Conservation (phyloP, 2,113 vertebrate species). For the Sylvia atricapilla region DNA sequence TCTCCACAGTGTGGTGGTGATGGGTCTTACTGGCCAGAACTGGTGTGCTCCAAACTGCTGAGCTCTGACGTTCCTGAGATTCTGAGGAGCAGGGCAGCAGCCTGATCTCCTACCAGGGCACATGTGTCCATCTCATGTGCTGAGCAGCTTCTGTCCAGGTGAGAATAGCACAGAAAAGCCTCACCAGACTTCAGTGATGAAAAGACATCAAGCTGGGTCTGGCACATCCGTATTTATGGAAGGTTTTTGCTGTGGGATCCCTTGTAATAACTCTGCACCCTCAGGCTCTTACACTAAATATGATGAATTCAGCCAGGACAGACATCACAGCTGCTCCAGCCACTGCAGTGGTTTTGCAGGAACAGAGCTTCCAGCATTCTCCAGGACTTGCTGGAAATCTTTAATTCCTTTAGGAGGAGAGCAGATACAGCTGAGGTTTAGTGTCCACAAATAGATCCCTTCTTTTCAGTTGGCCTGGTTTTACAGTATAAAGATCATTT, state of each 20-base stretch:
- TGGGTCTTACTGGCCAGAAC: not conserved
- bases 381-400: not conserved
- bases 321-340: not conserved
- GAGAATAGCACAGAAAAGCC: not conserved
- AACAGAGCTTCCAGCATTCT: not conserved
- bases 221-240: not conserved
- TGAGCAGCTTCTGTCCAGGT: not conserved
- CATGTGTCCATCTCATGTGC: rapidly evolving
- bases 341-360: not conserved
- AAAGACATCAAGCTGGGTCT: not conserved
- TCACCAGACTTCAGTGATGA: not conserved
- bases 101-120: not conserved
- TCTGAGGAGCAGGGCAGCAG: not conserved
- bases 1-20: not conserved
- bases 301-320: not conserved
- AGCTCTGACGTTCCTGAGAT: not conserved
- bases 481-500: not conserved
- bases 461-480: not conserved
- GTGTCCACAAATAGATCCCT: not conserved
- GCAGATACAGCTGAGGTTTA: not conserved
- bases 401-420: not conserved
- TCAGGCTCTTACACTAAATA: not conserved
- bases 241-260: not conserved
- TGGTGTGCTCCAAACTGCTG: not conserved
- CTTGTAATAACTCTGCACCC: not conserved